Conservation (phyloP, 2,113 vertebrate species). For the Tautogolabrus adspersus region DNA sequence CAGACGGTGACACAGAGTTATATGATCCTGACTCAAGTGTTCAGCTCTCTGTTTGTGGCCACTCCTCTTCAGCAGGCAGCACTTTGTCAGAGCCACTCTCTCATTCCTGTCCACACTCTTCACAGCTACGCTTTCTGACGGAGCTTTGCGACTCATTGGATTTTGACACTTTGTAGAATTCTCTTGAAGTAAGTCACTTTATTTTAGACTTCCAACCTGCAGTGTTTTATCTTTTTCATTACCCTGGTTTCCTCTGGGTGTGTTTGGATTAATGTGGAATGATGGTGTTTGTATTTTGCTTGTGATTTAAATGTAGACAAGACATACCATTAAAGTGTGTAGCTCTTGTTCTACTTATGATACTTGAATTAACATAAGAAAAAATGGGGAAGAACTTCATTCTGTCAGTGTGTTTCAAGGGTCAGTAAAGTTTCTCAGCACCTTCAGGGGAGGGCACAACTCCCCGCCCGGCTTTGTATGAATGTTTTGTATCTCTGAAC, state of each 20-base stretch:
- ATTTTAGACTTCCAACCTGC: not conserved
- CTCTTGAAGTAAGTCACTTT: constrained; percentile 56
- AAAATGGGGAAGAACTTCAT: not conserved
- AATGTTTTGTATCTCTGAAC: too few relatives aligned
- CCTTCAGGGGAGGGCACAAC: not conserved
- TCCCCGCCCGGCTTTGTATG: too few relatives aligned
- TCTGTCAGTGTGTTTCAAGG: not conserved
- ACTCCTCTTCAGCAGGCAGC: constrained; percentile 67
- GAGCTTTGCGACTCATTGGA: constrained; percentile 23
- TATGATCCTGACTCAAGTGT: constrained; percentile 62
- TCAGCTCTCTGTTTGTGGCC: constrained; percentile 55
- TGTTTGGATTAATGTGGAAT: not conserved
- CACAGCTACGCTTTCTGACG: constrained; percentile 25
- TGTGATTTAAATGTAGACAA: not conserved
- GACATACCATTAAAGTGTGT: not conserved
- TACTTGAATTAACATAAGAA: too few relatives aligned
- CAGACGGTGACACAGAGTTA: constrained; percentile 55
- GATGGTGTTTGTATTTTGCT: not conserved
- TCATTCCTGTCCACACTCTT: constrained; percentile 61
- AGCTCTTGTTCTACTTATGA: not conserved
- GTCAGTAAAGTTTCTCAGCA: not conserved
- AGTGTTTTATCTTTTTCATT: not conserved
- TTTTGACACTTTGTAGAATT: constrained; percentile 24
- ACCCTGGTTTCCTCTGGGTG: not conserved
- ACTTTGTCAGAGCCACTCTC: constrained; percentile 57